A percentile compares a stretch with the other conserved stretches of the same genome.
Conservation (phyloP, 2,113 vertebrate genomes). For the Stomatorhinus ivindoensis region DNA sequence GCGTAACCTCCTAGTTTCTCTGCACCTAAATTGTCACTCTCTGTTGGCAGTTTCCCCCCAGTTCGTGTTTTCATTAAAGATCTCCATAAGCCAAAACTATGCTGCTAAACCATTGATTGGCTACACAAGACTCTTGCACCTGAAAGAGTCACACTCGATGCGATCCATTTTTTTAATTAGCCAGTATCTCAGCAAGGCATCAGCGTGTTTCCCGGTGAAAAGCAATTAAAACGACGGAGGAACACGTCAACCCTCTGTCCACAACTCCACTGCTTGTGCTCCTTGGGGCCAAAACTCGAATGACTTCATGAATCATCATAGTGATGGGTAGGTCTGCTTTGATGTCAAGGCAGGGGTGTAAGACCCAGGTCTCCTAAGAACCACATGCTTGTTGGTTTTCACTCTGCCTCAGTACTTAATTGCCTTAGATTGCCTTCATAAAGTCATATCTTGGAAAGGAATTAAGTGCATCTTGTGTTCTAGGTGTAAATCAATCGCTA, state of each 20-base stretch:
- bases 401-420: not conserved
- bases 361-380: not conserved
- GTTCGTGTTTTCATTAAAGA: constrained; percentile 47
- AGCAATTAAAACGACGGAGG: constrained; percentile 2
- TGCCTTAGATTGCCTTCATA: not conserved
- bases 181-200: constrained; percentile 14
- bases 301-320: not conserved
- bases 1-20: constrained; percentile 37
- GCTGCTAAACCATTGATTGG: constrained; percentile 36
- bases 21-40: constrained; percentile 6
- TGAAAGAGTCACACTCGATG: constrained; percentile 29
- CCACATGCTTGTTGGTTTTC: not conserved
- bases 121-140: constrained; percentile 11
- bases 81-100: constrained; percentile 27
- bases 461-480: not conserved
- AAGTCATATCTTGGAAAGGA: not conserved
- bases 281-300: not conserved
- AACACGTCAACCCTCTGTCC: not conserved
- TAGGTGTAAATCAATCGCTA: not conserved
- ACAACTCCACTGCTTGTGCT: not conserved
- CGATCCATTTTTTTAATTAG: constrained; percentile 47
- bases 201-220: not conserved
- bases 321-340: not conserved
- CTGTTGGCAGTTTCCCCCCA: constrained; percentile 12
- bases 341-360: not conserved